Evolutionary conservation across 2,888 invertebrate genomes (phyloP).

Genomic region (Eledona agricola): DNA sequence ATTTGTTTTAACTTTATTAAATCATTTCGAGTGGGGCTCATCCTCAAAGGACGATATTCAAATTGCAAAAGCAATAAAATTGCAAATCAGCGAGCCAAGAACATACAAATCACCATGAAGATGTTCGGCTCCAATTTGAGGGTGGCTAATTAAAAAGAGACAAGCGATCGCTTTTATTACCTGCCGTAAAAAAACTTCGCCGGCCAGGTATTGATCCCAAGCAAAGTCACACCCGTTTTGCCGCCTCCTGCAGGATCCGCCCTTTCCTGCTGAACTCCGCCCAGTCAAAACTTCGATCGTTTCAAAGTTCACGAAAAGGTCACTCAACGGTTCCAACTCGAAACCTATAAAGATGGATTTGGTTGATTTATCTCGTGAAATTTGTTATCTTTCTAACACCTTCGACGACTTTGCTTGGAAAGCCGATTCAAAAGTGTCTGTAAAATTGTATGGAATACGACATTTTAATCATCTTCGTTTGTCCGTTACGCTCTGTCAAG

Average conservation of each 20-base stretch:
- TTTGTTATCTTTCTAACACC: not conserved
- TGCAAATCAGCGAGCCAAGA: too few species aligned
- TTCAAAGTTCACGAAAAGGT: slow-evolving; percentile 46
- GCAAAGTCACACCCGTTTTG: slow-evolving; percentile 43
- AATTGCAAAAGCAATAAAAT: slow-evolving; percentile 7
- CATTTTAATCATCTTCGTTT: too few species aligned
- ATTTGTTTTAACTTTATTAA: slow-evolving; percentile 7
- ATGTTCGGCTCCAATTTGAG: too few species aligned
- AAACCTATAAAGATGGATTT: slow-evolving; percentile 9
- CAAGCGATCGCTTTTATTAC: slow-evolving; percentile 14
- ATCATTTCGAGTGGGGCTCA: slow-evolving; percentile 2
- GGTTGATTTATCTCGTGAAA: not conserved
- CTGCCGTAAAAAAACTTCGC: slow-evolving; percentile 26
- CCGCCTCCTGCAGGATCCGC: slow-evolving; percentile 49
- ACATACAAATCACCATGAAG: too few species aligned
- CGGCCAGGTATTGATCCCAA: slow-evolving; percentile 49
- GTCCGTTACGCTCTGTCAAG: slow-evolving; percentile 1
- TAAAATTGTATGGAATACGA: too few species aligned
- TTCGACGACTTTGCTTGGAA: slow-evolving; percentile 3
- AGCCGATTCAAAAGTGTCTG: too few species aligned
- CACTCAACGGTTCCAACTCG: slow-evolving; percentile 35
- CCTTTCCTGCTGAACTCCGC: slow-evolving; percentile 45
- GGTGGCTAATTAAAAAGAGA: slow-evolving; percentile 15
- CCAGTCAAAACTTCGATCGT: slow-evolving; percentile 44
- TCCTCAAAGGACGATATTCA: not conserved